A percentile compares a stretch with the other conserved stretches of the same genome.
These are phyloP conservation scores for Bovichtus variegatus DNA, from an alignment of 2,797 vertebrate species.

Conservation along the genomic window DNA sequence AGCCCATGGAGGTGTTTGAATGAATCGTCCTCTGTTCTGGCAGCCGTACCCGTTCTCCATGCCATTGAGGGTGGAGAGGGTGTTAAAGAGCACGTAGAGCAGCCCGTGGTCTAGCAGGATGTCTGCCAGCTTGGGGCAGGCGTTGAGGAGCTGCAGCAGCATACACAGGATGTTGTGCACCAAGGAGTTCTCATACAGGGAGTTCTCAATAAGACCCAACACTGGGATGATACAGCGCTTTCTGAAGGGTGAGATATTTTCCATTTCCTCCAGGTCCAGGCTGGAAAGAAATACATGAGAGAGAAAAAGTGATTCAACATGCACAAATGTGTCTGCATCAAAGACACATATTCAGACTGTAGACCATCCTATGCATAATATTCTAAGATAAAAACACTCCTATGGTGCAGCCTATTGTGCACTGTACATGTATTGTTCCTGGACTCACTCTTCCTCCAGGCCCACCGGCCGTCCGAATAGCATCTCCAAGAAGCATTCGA, in stretches of 20 bases:
- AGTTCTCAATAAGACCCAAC: conserved; percentile 96
- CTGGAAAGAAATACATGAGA: conserved; percentile 76
- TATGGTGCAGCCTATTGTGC: not conserved
- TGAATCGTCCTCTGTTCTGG: conserved; percentile 44
- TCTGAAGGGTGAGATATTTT: conserved; percentile 91
- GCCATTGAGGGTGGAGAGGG: conserved; percentile 94
- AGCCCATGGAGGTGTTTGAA: conserved; percentile 39
- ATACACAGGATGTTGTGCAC: conserved; percentile 94
- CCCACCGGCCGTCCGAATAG: conserved; percentile 90
- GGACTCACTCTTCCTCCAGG: conserved; percentile 96
- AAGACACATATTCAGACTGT: not conserved
- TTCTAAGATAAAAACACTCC: not conserved
- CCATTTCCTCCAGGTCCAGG: conserved; percentile 95
- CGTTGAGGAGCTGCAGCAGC: conserved; percentile 94
- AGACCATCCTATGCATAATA: conserved; percentile 18
- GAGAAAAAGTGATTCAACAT: not conserved
- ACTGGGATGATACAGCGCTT: conserved; percentile 95
- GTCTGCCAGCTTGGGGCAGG: conserved; percentile 96
- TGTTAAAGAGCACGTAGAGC: conserved; percentile 96
- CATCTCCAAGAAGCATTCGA: conserved; percentile 96
- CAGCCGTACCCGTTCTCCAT: conserved; percentile 93
- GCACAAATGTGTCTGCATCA: not conserved
- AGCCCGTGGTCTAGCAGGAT: conserved; percentile 97
- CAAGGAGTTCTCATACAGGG: conserved; percentile 92
- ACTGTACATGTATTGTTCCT: not conserved